Evolutionary conservation across 2,797 vertebrate genomes (phyloP), one percentile per base, ranked within the genome.

Genomic region (Sebastes iracundus): DNA sequence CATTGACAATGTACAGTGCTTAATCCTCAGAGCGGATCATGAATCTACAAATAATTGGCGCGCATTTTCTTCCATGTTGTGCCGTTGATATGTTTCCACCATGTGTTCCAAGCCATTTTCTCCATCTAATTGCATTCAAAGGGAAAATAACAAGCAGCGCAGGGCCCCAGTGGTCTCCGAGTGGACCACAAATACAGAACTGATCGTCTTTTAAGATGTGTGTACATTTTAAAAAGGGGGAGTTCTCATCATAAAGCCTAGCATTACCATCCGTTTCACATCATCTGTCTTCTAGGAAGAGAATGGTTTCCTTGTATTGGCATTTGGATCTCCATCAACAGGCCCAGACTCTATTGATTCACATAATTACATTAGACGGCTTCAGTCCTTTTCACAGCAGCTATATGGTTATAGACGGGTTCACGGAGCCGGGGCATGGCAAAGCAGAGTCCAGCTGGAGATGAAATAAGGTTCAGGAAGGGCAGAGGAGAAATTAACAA

Each of bases 51-150:
- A 87, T 86, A 87, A 90, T 79, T 80, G 82, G 65, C 12, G 6
- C 61, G 69, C 64, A 65, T 75, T 82, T 88, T 72, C 81, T 76
- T 84, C 85, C 72, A 80, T 86, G 88, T 90, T 86, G 74, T 58
- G 81, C 67, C 63, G 78, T 72, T 72, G 79, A 86, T 90, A 85
- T 76, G 82, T 92, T 92, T 93, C 92, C 82, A 74, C 72, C 79
- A 72, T 77, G 79, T 79, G 80, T 83, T 93, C 91, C 90, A 92
- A 90, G 75, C 70, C 82, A 75, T 88, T 90, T 82, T 87, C 60
- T 64, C 61, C 71, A 56, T 89, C 61, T 84, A 88, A 90, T 85
- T 91, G 74, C 80, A 84, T 90, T 85, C 53, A 72, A 82, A 86
- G 72, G 80, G 82, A 89, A 90, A 89, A 83, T 79, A 89, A 75